A percentile compares a stretch with the other conserved stretches of the same genome.
phyloP scores from a whole-genome alignment of 2,888 invertebrate species.

The Lasioglossum calceatum region DNA sequence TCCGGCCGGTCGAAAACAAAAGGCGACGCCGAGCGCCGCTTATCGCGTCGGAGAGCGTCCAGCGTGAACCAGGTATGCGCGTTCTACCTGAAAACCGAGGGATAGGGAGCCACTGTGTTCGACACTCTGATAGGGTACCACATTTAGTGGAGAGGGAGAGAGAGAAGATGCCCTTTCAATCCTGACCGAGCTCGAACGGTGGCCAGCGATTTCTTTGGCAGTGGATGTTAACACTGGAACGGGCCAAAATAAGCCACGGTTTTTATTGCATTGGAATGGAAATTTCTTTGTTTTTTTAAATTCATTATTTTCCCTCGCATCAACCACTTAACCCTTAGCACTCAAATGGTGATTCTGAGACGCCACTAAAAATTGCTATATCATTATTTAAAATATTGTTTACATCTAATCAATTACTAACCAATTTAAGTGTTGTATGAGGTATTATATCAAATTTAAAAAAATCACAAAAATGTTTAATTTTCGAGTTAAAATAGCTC shows the following conservation, averaged over 20 bases:
- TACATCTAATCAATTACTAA: too few species aligned
- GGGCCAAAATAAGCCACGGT: not conserved
- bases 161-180: constrained; percentile 4
- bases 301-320: too few species aligned
- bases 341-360: too few species aligned
- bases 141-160: not conserved
- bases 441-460: too few species aligned
- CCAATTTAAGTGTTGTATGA: too few species aligned
- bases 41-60: not conserved
- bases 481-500: too few species aligned
- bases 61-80: not conserved
- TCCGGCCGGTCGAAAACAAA: constrained; percentile 26
- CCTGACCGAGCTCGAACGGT: not conserved
- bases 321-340: not conserved
- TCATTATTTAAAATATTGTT: too few species aligned
- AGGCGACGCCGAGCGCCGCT: constrained; percentile 12
- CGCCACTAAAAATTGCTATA: too few species aligned
- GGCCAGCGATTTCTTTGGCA: constrained; percentile 6
- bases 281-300: not conserved
- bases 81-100: constrained; percentile 1
- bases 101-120: not conserved
- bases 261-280: not conserved
- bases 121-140: not conserved
- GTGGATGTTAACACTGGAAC: not conserved
- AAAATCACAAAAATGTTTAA: too few species aligned